phyloP scores from a whole-genome alignment of 2,888 invertebrate genomes.

The Leucozona laternaria region DNA sequence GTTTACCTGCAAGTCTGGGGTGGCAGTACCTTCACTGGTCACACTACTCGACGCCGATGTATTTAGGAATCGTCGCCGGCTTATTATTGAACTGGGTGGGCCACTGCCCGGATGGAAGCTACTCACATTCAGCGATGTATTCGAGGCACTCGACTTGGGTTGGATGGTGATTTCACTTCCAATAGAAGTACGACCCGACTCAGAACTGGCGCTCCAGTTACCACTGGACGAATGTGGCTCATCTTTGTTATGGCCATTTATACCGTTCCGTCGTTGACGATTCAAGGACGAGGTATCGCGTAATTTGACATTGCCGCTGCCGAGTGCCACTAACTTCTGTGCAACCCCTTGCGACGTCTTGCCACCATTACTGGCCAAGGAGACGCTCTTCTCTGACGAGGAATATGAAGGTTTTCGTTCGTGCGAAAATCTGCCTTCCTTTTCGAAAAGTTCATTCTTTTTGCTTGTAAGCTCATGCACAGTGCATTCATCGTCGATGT shows the following conservation, averaged over 20 bases:
- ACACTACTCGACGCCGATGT: conserved; percentile 93
- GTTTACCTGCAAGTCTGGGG: conserved; percentile 91
- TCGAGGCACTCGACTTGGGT: conserved; percentile 89
- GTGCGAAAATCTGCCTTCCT: conserved; percentile 88
- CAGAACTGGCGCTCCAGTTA: conserved; percentile 97
- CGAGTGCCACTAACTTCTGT: conserved; percentile 79
- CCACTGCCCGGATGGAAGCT: conserved; percentile 84
- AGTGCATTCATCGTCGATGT: conserved; percentile 86
- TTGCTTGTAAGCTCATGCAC: conserved; percentile 87
- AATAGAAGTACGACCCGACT: conserved; percentile 93
- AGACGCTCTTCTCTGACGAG: conserved; percentile 89
- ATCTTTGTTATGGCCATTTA: conserved; percentile 86
- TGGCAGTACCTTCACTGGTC: conserved; percentile 93
- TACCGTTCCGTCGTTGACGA: conserved; percentile 87
- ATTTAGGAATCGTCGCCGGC: conserved; percentile 88
- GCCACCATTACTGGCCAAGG: conserved; percentile 83
- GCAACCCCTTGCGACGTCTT: conserved; percentile 84
- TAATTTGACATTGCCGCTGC: conserved; percentile 87
- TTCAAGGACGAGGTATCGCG: conserved; percentile 90
- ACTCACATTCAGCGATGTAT: conserved; percentile 88
- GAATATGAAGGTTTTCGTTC: conserved; percentile 92
- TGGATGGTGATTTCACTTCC: conserved; percentile 91
- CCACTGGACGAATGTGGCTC: conserved; percentile 96
- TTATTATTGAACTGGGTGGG: conserved; percentile 89
- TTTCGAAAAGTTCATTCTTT: conserved; percentile 85